Conservation (phyloP, 2,797 vertebrate genomes). For the Onychomys torridus region DNA sequence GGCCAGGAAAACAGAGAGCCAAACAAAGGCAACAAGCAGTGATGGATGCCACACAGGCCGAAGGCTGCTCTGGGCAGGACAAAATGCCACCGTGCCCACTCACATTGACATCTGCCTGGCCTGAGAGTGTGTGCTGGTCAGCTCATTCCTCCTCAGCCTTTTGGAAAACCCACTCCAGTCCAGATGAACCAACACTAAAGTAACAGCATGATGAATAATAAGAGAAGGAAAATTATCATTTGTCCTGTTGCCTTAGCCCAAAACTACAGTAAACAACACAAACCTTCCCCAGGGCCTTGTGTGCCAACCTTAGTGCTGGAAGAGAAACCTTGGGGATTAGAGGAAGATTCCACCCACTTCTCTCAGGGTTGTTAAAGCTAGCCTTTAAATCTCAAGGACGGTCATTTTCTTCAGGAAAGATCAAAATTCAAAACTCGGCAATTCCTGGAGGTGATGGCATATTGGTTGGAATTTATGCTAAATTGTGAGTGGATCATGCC, state of each 20-base stretch:
- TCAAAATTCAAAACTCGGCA: not conserved
- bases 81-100: slow-evolving; percentile 25
- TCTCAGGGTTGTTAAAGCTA: not conserved
- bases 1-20: slow-evolving; percentile 87
- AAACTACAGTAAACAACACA: not conserved
- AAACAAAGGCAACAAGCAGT: slow-evolving; percentile 87
- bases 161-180: not conserved
- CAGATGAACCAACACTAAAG: slow-evolving; percentile 45
- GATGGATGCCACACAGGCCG: slow-evolving; percentile 79
- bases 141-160: not conserved
- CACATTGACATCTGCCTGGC: not conserved
- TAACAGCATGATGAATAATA: slow-evolving; percentile 31
- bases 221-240: slow-evolving; percentile 54
- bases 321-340: not conserved
- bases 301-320: not conserved
- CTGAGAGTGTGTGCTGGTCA: not conserved
- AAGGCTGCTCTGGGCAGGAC: slow-evolving; percentile 6
- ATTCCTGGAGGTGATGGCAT: slow-evolving; percentile 12
- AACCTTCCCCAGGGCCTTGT: not conserved
- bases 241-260: not conserved
- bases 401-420: slow-evolving; percentile 5
- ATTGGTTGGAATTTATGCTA: not conserved
- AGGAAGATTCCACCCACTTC: slow-evolving; percentile 24
- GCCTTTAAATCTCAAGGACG: not conserved
- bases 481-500: not conserved